phyloP scores from a whole-genome alignment of 1,140 invertebrate genomes.

The Ruditapes philippinarum region DNA sequence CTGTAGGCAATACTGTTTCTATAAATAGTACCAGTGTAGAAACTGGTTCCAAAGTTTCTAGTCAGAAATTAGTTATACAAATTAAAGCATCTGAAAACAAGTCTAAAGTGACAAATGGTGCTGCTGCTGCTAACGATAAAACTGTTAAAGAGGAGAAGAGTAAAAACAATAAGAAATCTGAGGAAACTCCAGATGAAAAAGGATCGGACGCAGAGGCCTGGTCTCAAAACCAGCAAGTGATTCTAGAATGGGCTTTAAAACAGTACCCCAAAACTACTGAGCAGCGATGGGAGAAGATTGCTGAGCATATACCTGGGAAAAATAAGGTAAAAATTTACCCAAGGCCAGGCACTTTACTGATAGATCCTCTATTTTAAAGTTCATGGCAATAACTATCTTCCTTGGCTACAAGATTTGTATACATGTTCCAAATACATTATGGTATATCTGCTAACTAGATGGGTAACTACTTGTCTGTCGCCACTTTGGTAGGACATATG shows the following conservation, averaged over 20 bases:
- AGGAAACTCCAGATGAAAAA: conserved; percentile 39
- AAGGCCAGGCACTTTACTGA: no score
- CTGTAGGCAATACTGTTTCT: conserved; percentile 71
- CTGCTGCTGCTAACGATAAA: conserved; percentile 40
- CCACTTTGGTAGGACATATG: no score
- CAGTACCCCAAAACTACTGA: conserved; percentile 94
- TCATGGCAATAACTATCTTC: no score
- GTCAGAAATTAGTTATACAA: neutral
- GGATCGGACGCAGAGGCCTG: conserved; percentile 88
- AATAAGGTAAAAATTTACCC: conserved; percentile 94
- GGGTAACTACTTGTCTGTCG: no score
- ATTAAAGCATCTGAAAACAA: conserved; percentile 5
- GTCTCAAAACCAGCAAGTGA: conserved; percentile 96
- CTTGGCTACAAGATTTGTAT: no score
- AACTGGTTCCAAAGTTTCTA: conserved; percentile 26
- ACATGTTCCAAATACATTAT: no score
- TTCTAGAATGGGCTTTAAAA: conserved; percentile 94
- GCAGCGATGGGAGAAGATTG: conserved; percentile 97
- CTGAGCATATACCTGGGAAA: conserved; percentile 95
- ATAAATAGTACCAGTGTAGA: conserved; percentile 9
- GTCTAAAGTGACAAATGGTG: conserved; percentile 8
- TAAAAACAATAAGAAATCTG: neutral
- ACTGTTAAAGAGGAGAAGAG: conserved; percentile 7
- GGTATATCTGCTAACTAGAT: no score
- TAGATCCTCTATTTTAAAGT: no score